These are phyloP conservation scores for Caloenas nicobarica DNA, from an alignment of 2,113 vertebrate species.

Conservation along the genomic window DNA sequence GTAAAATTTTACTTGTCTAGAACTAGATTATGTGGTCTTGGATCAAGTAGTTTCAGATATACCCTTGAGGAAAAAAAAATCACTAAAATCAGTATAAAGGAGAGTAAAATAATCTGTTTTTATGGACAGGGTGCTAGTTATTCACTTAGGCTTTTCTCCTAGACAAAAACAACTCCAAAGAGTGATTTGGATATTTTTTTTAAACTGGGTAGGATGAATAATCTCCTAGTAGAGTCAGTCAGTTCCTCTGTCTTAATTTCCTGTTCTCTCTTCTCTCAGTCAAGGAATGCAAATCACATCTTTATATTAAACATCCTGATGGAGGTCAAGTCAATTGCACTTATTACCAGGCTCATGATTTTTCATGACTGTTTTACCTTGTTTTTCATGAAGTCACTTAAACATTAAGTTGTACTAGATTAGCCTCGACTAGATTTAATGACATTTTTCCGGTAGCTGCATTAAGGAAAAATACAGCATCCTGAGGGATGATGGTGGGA, in stretches of 20 bases:
- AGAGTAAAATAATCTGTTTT: neutral
- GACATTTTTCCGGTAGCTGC: neutral
- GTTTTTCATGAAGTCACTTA: neutral
- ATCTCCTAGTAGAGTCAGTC: neutral
- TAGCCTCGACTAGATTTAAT: neutral
- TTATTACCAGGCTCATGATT: neutral
- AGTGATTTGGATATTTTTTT: neutral
- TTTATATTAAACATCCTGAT: neutral
- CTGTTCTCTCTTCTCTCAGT: neutral
- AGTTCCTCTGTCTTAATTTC: neutral
- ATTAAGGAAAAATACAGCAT: neutral
- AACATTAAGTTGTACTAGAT: neutral
- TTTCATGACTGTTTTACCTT: neutral
- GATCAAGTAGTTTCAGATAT: neutral
- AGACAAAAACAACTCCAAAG: neutral
- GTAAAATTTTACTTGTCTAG: neutral
- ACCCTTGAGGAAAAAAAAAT: neutral
- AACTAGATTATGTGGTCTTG: neutral
- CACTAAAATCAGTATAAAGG: neutral
- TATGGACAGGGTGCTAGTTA: neutral
- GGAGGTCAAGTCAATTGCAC: neutral
- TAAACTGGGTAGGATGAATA: neutral
- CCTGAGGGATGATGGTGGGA: rapidly evolving
- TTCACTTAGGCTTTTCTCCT: neutral
- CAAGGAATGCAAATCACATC: neutral